Evolutionary conservation across 2,888 invertebrate species (phyloP), one percentile per base, ranked within the genome.

Genomic region (Cordilura impudica): DNA sequence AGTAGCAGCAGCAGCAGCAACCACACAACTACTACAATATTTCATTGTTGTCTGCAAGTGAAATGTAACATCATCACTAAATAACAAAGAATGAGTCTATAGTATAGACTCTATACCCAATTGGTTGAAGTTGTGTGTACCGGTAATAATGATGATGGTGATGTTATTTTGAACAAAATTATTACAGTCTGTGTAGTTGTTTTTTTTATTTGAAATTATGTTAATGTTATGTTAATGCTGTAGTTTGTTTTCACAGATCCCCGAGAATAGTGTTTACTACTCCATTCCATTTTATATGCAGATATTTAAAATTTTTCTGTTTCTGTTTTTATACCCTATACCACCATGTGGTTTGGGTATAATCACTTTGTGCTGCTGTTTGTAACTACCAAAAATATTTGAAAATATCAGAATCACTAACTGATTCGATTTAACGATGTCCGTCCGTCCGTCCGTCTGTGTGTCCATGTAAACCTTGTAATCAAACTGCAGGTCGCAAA

Each of bases 21-120:
- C 18, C 51, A 39, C n/a, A 26, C 14, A 45, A 39, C 18, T 21
- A 45, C 16, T 53, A 61, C n/a, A 23, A 58, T 49, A 19, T 58
- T 65, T 51, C n/a, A 31, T 60, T 74, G 58, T 60, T 74, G 43
- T 60, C 53, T 73, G 49, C 72, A 56, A 73, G 39, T 58, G 49
- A 65, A 58, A 49, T 51, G 39, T 49, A 47, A 47, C 47, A 54
- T n/a, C 35, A 56, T n/a, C n/a, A 26, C 10, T 19, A 51, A 51
- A 54, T 29, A n/a, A 51, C 51, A 23, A 16, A 12, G 56, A 53
- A 21, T 12, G 18, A 49, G 49, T 23, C 21, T 6, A 10, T 10
- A 4, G 12, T 19, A 14, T 14, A 39, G 14, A 45, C 14, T 45
- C 14, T 43, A 26, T 56, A 29, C 39, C 43, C 43, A 67, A 66